A percentile compares a stretch with the other conserved stretches of the same genome.
Conservation (phyloP, 2,888 invertebrate species). For the Ophioninae sp. region DNA sequence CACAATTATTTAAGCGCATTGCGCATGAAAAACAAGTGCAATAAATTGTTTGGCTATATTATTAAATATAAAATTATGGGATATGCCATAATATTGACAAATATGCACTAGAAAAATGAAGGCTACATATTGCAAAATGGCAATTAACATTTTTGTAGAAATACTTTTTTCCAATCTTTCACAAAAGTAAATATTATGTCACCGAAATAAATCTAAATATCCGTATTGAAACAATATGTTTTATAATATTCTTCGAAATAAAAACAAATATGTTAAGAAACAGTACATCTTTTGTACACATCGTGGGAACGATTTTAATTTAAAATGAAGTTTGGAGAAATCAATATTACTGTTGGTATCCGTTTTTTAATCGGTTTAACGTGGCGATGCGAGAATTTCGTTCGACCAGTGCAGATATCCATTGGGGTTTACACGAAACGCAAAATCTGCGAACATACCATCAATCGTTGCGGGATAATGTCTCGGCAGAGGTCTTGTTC, state of each 20-base stretch:
- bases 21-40: not conserved
- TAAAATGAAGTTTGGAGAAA: not conserved
- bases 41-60: not conserved
- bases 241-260: too few species aligned
- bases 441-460: slow-evolving; percentile 69
- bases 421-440: slow-evolving; percentile 2
- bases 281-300: not conserved
- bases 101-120: not conserved
- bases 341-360: not conserved
- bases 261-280: not conserved
- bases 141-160: not conserved
- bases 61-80: not conserved
- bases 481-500: slow-evolving; percentile 77
- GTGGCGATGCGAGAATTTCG: not conserved
- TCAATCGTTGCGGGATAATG: slow-evolving; percentile 74
- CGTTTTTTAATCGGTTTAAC: not conserved
- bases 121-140: not conserved
- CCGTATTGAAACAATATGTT: not conserved
- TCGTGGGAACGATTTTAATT: not conserved
- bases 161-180: not conserved
- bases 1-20: not conserved
- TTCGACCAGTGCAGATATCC: not conserved
- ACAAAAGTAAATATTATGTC: too few species aligned
- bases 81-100: not conserved
- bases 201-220: not conserved